Percentiles rank a stretch among this genome's conserved stretches.
phyloP scores from a whole-genome alignment of 2,797 vertebrate species.

The Crenuchus spilurus region DNA sequence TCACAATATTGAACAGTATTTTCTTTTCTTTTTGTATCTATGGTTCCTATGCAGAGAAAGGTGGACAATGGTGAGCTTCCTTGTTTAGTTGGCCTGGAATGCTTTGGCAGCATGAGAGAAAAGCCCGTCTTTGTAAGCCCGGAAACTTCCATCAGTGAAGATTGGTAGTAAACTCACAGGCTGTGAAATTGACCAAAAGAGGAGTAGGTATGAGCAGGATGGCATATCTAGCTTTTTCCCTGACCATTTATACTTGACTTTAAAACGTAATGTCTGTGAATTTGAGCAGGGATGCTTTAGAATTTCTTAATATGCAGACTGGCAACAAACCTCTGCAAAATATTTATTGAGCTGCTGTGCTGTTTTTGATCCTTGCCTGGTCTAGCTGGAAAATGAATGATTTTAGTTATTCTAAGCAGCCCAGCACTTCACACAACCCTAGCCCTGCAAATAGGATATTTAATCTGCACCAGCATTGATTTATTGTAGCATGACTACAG shows the following conservation, averaged over 20 bases:
- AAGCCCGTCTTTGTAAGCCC: conserved; percentile 57
- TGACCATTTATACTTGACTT: neutral
- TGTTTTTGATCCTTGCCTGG: neutral
- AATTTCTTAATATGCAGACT: neutral
- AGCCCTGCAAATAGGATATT: neutral
- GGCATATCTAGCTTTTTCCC: neutral
- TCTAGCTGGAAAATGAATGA: neutral
- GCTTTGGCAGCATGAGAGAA: conserved; percentile 57
- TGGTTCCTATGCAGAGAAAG: conserved; percentile 68
- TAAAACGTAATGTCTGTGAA: neutral
- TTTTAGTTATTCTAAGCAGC: neutral
- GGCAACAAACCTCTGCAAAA: neutral
- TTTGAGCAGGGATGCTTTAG: neutral
- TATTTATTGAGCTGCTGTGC: neutral
- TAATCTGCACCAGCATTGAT: conserved; percentile 21
- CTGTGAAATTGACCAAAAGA: neutral
- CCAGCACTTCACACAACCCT: neutral
- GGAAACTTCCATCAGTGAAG: conserved; percentile 57
- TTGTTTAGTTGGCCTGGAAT: conserved; percentile 71
- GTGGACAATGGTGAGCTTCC: conserved; percentile 76
- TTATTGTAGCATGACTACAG: conserved; percentile 4
- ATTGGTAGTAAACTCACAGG: conserved; percentile 4
- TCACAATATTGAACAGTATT: conserved; percentile 56
- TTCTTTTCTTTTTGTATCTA: conserved; percentile 67
- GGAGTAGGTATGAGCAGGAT: neutral